Conservation (phyloP, 2,113 vertebrate species). For the Semnornis frantzii region DNA sequence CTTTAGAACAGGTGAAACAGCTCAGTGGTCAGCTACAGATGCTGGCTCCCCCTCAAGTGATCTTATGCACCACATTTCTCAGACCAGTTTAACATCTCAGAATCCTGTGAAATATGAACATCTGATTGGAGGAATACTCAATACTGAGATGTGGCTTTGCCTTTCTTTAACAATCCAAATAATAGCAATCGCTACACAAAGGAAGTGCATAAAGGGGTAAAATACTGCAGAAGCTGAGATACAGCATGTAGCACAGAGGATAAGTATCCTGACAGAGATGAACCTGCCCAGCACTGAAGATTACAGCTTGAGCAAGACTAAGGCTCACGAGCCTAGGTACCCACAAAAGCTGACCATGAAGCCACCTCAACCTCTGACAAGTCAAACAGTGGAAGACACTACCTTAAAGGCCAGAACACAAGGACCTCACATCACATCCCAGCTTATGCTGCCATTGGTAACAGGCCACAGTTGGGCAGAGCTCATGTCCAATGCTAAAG, state of each 20-base stretch:
- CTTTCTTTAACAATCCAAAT: slow-evolving; percentile 2
- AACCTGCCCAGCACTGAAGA: background rate
- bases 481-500: background rate
- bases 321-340: fast-evolving
- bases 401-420: background rate
- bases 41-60: background rate
- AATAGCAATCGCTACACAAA: background rate
- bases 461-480: background rate
- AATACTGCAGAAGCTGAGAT: background rate
- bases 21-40: background rate
- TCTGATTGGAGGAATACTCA: background rate
- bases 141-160: background rate
- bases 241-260: background rate
- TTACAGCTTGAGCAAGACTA: background rate
- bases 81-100: background rate
- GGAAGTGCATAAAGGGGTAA: background rate
- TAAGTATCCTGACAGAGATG: background rate
- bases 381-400: background rate
- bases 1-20: background rate
- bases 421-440: fast-evolving
- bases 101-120: background rate
- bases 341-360: background rate
- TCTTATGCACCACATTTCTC: background rate
- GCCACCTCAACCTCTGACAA: background rate
- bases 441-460: background rate